These are phyloP conservation scores for Mirza zaza DNA, from an alignment of 2,113 vertebrate species.

Conservation along the genomic window DNA sequence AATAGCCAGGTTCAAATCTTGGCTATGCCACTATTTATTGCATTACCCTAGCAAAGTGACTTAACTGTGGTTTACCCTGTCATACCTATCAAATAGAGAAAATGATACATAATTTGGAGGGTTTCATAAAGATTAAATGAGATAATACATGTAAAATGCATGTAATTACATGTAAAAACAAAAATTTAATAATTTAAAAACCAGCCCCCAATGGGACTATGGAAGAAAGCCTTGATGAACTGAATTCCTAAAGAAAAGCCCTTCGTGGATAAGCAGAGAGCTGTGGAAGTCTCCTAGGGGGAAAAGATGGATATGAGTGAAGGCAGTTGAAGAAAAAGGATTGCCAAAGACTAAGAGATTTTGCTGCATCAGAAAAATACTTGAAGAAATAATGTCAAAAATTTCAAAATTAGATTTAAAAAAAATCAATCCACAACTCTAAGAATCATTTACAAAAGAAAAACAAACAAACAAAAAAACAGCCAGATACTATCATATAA, in stretches of 20 bases:
- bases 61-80: background rate
- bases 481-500: too few species aligned
- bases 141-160: background rate
- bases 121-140: background rate
- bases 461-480: too few species aligned
- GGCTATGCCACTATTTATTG: background rate
- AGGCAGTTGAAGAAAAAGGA: background rate
- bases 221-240: background rate
- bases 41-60: background rate
- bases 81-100: background rate
- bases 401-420: constrained; percentile 12
- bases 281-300: background rate
- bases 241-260: background rate
- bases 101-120: background rate
- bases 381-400: background rate
- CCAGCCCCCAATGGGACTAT: background rate
- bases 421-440: background rate
- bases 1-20: background rate
- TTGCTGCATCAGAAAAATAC: background rate
- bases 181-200: background rate
- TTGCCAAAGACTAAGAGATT: background rate
- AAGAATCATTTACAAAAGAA: too few species aligned
- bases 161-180: background rate
- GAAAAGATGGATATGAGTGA: too few species aligned
- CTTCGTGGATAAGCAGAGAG: too few species aligned